These are phyloP conservation scores for Apodemia hepburni DNA, from an alignment of 2,888 invertebrate species.

Conservation along the genomic window DNA sequence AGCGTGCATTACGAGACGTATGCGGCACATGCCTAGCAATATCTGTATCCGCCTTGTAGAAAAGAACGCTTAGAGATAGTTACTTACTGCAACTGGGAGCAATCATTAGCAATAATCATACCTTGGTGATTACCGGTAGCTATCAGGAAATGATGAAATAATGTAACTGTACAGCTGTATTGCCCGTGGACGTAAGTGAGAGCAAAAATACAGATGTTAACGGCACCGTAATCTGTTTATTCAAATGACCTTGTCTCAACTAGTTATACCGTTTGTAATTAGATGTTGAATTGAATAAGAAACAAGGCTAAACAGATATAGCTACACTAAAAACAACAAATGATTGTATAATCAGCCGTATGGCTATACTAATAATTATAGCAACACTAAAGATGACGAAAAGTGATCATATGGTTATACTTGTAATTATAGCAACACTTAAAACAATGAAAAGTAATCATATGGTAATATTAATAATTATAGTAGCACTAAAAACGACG, in stretches of 20 bases:
- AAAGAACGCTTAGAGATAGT: background rate
- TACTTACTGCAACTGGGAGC: background rate
- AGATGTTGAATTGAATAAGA: background rate
- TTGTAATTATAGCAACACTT: too few relatives aligned
- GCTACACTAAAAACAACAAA: too few relatives aligned
- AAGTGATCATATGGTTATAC: too few relatives aligned
- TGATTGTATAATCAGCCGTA: too few relatives aligned
- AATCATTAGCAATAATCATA: constrained; percentile 41
- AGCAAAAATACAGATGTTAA: constrained; percentile 49
- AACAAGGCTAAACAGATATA: too few relatives aligned
- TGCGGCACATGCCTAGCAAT: too few relatives aligned
- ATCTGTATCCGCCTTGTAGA: background rate
- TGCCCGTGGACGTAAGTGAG: constrained; percentile 49
- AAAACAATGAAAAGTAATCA: too few relatives aligned
- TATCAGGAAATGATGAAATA: constrained; percentile 35
- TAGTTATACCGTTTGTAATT: constrained; percentile 26
- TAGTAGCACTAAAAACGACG: too few relatives aligned
- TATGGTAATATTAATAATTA: too few relatives aligned
- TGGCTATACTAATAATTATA: too few relatives aligned
- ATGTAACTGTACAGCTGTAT: constrained; percentile 54
- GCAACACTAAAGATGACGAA: too few relatives aligned
- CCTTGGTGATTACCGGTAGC: constrained; percentile 25
- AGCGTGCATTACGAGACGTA: too few relatives aligned
- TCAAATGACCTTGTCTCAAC: constrained; percentile 36
- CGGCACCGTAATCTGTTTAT: constrained; percentile 31